Base-by-base conservation (phyloP, 2,113 vertebrate species). In the Megatriorchis doriae region DNA sequence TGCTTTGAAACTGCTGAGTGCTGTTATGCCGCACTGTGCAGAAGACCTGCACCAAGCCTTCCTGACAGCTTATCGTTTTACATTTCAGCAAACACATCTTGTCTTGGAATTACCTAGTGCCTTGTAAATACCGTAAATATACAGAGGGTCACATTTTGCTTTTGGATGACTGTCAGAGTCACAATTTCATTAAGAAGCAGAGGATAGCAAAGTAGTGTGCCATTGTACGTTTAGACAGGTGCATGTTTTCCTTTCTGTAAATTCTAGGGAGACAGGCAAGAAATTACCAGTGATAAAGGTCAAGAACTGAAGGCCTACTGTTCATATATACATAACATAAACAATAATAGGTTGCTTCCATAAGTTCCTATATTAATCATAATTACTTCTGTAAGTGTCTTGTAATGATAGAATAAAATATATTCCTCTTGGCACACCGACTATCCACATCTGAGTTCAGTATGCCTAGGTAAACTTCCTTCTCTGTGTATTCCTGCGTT, bases 51-150 rank as follows among this genome's bases (percentile, higher is more conserved):
- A 65, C 20, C 52, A 62, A 7, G 38, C 71, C 80, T 83, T 71
- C 43, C 80, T 66, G 31, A 5, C 19, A 81, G 43, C 56, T 40
- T 67, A 42, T 77, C 6, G 2, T 71, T 58, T 87, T 23, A 79
- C 71, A 32, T 92, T 88, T 88, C 83, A 47, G 85, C 68, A 94
- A 91, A 67, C 43, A 14, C 36, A 59, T 90, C 89, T 96, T 79
- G 62, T 47, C 79, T 88, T 84, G 59, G 79, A 95, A 58, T 94
- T 95, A 93, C 86, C 88, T 84, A 93, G 45, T 71, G 79, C 67
- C 90, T 93, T 86, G 74, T 95, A 96, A 90, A 74, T 90, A n/a
- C 34, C 1, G 1, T 47, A 61, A 58, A 48, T 32, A 29, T 4
- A 31, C 23, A 43, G 43, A 42, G 32, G 45, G 71, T 38, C 47